These are phyloP conservation scores for Ispidina lecontei DNA, from an alignment of 2,797 vertebrate species.

Conservation along the genomic window DNA sequence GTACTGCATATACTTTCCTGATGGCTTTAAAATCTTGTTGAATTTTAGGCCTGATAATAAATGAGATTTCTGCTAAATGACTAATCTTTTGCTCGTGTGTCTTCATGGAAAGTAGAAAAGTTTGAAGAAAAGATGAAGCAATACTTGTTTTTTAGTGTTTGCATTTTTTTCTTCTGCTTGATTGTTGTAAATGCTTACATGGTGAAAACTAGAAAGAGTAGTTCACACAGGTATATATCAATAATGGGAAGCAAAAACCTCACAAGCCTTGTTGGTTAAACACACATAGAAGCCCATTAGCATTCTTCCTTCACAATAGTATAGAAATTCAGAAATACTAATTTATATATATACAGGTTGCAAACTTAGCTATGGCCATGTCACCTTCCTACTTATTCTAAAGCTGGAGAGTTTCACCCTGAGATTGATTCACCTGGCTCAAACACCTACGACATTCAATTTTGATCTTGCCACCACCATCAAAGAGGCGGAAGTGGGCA, in stretches of 20 bases:
- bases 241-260: neutral
- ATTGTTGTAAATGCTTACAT: neutral
- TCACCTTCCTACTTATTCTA: neutral
- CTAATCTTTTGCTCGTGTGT: neutral
- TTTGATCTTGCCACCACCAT: neutral
- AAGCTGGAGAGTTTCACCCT: neutral
- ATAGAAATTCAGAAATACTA: neutral
- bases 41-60: neutral
- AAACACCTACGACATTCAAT: neutral
- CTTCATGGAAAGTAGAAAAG: neutral
- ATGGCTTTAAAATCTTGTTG: neutral
- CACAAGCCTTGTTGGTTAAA: neutral
- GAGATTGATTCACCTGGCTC: neutral
- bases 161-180: neutral
- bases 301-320: neutral
- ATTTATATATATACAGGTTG: neutral
- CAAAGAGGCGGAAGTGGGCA: neutral
- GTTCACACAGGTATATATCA: neutral
- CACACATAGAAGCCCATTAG: neutral
- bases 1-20: neutral
- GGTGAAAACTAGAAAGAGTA: neutral
- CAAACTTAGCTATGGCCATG: neutral
- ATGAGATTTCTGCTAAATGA: neutral
- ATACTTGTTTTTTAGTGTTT: neutral
- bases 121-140: neutral